Evolutionary conservation across 1,140 invertebrate genomes (phyloP).

Genomic region (Drosophila athabasca): DNA sequence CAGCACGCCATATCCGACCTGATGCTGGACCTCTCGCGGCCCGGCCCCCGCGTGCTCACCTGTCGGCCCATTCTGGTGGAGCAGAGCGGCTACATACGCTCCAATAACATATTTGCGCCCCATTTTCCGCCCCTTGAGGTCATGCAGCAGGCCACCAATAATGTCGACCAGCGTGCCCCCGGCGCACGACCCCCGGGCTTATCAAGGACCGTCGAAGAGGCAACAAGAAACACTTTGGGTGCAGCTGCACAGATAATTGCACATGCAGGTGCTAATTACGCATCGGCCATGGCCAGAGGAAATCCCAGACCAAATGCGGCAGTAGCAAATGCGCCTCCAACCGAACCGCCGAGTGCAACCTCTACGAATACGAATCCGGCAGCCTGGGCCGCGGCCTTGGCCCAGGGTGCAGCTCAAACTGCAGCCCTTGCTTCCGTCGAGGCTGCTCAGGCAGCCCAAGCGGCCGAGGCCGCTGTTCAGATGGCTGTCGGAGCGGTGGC

Average conservation of each 20-base stretch:
- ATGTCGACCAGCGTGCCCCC: not conserved
- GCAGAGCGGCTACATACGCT: conserved; percentile 85
- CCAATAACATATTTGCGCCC: conserved; percentile 77
- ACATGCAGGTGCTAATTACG: too few relatives aligned
- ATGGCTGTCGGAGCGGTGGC: conserved; percentile 46
- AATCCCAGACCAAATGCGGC: too few relatives aligned
- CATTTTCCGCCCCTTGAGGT: conserved; percentile 44
- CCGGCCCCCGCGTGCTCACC: conserved; percentile 88
- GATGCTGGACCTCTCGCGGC: conserved; percentile 88
- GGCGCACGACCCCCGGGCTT: not conserved
- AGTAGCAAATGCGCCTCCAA: not conserved
- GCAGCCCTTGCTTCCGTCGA: conserved; percentile 55
- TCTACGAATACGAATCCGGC: not conserved
- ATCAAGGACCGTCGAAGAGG: not conserved
- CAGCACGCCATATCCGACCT: conserved; percentile 95
- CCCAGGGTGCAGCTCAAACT: conserved; percentile 36
- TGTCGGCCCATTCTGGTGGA: conserved; percentile 90
- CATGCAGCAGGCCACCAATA: conserved; percentile 9
- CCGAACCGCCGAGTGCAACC: conserved; percentile 1
- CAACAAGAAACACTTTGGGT: too few relatives aligned
- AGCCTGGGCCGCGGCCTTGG: conserved; percentile 9
- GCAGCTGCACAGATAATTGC: too few relatives aligned
- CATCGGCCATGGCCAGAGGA: too few relatives aligned
- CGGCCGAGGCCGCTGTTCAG: conserved; percentile 55
- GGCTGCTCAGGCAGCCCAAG: conserved; percentile 35